Percentiles rank a stretch among this genome's conserved stretches.
These are phyloP conservation scores for Astreopora myriophthalma DNA, from an alignment of 64 coral and sea anemone species.

Conservation along the genomic window DNA sequence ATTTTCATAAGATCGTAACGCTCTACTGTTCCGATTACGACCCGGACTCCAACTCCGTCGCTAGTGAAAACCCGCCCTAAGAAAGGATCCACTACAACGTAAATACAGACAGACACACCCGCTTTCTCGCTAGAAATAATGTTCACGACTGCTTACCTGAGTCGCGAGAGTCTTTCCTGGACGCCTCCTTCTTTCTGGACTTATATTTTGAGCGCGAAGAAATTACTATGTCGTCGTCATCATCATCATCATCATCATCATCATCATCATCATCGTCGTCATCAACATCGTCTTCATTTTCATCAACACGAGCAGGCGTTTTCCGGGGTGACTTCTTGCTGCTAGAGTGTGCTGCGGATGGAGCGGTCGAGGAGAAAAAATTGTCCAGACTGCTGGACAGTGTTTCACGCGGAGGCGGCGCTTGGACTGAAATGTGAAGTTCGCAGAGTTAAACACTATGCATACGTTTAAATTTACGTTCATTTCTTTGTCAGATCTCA, in stretches of 20 bases:
- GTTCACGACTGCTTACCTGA: not conserved
- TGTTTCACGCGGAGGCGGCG: not conserved
- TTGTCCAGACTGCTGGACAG: conserved; percentile 7
- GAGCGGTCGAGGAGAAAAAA: conserved; percentile 26
- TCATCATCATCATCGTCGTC: conserved; percentile 16
- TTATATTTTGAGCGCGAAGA: conserved; percentile 1
- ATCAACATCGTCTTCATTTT: not conserved
- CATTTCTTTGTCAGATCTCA: no score
- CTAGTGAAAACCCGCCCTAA: no score
- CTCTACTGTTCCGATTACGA: no score
- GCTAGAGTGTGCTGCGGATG: not conserved
- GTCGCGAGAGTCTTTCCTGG: not conserved
- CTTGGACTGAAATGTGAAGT: not conserved
- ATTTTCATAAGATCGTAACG: no score
- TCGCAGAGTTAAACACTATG: not conserved
- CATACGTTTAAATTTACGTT: not conserved
- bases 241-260: conserved; percentile 24
- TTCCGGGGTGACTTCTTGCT: conserved; percentile 26
- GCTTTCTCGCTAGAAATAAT: not conserved
- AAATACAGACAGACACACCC: not conserved
- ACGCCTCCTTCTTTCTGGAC: not conserved
- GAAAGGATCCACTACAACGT: not conserved
- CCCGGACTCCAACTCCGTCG: no score
- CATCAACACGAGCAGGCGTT: not conserved
- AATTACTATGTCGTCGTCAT: conserved; percentile 5